phyloP scores from a whole-genome alignment of 2,797 vertebrate genomes.

The Pipistrellus kuhlii region DNA sequence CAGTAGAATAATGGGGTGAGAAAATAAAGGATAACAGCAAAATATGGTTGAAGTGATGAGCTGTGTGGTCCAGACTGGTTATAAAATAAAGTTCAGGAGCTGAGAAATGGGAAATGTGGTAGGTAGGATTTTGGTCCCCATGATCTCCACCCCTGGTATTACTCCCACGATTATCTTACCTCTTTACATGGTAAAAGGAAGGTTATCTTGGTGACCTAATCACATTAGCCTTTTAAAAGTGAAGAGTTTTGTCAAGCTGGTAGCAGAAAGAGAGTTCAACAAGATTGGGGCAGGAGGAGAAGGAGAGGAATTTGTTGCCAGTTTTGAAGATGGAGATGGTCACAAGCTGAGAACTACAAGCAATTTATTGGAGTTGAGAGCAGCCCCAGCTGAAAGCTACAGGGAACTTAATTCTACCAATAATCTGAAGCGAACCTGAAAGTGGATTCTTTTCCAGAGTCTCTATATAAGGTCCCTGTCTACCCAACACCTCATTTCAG shows the following conservation, averaged over 20 bases:
- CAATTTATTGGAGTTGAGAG: background rate
- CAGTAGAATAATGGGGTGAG: background rate
- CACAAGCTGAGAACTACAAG: background rate
- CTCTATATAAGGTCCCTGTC: background rate
- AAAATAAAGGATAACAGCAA: conserved; percentile 26
- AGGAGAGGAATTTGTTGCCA: background rate
- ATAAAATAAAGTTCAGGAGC: conserved; percentile 11
- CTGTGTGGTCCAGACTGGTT: background rate
- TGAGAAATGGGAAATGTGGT: background rate
- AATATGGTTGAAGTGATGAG: background rate
- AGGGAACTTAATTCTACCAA: background rate
- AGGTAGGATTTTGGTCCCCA: background rate
- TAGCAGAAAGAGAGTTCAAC: background rate
- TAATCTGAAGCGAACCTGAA: background rate
- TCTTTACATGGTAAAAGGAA: background rate
- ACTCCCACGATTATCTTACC: background rate
- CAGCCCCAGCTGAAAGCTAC: background rate
- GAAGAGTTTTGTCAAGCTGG: background rate
- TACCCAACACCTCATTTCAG: background rate
- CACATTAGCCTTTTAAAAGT: background rate
- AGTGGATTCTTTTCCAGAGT: background rate
- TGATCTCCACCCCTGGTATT: background rate
- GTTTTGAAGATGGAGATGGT: background rate
- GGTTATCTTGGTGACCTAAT: background rate
- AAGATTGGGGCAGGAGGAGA: background rate